Percentiles rank a stretch among this genome's conserved stretches.
Conservation (phyloP, 2,113 vertebrate species). For the Sitta europaea region DNA sequence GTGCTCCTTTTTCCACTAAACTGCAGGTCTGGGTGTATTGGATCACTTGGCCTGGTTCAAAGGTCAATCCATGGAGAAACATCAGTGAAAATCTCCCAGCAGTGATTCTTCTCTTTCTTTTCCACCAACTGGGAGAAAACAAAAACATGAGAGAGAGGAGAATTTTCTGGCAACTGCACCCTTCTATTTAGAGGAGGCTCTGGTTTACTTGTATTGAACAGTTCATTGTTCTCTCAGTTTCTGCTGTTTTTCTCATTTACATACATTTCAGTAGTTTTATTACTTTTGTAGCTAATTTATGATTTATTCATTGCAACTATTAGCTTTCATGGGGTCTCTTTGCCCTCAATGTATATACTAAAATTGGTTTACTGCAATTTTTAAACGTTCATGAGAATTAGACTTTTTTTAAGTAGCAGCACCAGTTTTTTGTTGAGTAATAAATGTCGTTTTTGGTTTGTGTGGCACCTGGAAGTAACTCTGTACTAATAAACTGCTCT, state of each 20-base stretch:
- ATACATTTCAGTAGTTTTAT: not conserved
- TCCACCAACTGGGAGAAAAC: not conserved
- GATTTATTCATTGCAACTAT: not conserved
- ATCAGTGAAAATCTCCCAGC: not conserved
- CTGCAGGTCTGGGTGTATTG: not conserved
- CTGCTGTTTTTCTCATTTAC: not conserved
- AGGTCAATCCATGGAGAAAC: not conserved
- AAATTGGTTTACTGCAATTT: not conserved
- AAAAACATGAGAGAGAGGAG: not conserved
- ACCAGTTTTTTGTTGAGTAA: not conserved
- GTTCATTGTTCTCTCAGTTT: not conserved
- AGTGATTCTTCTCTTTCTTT: not conserved
- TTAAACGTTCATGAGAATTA: accelerated
- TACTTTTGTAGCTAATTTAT: not conserved
- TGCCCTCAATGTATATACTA: not conserved
- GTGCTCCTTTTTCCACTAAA: not conserved
- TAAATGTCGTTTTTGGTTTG: not conserved
- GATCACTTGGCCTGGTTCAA: not conserved
- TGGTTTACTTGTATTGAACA: not conserved
- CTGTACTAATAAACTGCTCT: not conserved
- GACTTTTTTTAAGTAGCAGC: not conserved
- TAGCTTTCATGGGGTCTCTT: not conserved
- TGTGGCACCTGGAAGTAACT: not conserved
- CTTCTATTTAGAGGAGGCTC: not conserved
- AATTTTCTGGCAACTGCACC: not conserved